Percentiles rank a stretch among this genome's conserved stretches.
Conservation (phyloP, 2,797 vertebrate genomes). For the Scyliorhinus canicula region DNA sequence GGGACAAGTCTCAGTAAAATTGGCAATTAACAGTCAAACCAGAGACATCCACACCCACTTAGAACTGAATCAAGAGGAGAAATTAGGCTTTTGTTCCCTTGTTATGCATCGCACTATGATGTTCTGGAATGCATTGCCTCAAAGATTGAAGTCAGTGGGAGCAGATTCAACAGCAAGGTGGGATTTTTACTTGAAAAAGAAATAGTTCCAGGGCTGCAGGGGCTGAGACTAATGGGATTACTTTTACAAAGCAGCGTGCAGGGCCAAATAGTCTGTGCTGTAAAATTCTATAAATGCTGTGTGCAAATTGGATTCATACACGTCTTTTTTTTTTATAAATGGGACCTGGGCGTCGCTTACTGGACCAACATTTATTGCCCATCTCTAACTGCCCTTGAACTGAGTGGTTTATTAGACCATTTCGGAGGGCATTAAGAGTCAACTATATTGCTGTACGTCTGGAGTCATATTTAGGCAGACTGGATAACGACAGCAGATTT, state of each 20-base stretch:
- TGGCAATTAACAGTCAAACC: neutral
- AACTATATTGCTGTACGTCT: too few species aligned
- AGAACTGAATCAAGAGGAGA: neutral
- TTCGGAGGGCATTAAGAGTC: too few species aligned
- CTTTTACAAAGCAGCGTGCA: neutral
- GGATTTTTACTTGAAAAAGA: neutral
- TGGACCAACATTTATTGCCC: too few species aligned
- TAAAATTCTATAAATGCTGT: neutral
- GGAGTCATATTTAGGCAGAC: too few species aligned
- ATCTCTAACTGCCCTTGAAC: too few species aligned
- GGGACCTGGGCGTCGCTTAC: too few species aligned
- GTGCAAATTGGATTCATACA: neutral
- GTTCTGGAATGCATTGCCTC: neutral
- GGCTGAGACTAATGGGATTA: neutral
- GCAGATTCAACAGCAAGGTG: neutral
- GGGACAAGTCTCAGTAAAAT: neutral
- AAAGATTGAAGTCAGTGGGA: neutral
- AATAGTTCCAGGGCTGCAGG: neutral
- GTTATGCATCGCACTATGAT: neutral
- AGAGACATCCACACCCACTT: neutral
- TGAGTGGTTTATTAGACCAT: too few species aligned
- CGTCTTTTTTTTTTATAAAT: too few species aligned
- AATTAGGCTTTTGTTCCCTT: neutral
- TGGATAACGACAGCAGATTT: too few species aligned
- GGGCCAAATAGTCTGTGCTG: neutral